Conservation (phyloP, 2,888 invertebrate species). For the Clepsis dumicolana region DNA sequence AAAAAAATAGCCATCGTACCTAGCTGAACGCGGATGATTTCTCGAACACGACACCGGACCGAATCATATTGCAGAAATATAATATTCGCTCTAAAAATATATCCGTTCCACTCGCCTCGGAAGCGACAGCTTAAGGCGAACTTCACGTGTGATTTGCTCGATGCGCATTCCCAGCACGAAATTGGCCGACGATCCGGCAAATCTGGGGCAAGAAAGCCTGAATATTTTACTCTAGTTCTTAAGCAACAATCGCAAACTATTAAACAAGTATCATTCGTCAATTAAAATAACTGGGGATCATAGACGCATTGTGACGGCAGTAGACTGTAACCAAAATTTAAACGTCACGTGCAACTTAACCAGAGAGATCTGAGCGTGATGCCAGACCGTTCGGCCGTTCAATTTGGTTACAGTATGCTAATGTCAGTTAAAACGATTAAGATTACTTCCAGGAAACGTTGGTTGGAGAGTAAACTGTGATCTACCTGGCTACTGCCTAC, state of each 20-base stretch:
- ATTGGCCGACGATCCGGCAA: slow-evolving; percentile 81
- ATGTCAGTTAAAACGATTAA: slow-evolving; percentile 49
- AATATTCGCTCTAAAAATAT: slow-evolving; percentile 73
- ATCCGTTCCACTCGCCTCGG: slow-evolving; percentile 61
- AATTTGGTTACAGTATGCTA: slow-evolving; percentile 59
- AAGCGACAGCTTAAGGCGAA: slow-evolving; percentile 67
- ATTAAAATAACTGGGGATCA: slow-evolving; percentile 28
- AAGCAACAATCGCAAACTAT: slow-evolving; percentile 36
- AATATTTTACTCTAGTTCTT: slow-evolving; percentile 63
- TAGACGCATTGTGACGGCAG: not conserved
- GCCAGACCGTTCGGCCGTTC: slow-evolving; percentile 57
- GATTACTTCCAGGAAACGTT: slow-evolving; percentile 49
- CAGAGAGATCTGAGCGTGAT: slow-evolving; percentile 55
- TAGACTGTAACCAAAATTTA: slow-evolving; percentile 43
- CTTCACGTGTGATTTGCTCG: slow-evolving; percentile 73
- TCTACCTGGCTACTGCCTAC: slow-evolving; percentile 48
- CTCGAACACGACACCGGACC: slow-evolving; percentile 33
- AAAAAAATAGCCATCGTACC: slow-evolving; percentile 13
- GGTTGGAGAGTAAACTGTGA: slow-evolving; percentile 39
- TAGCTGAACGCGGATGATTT: slow-evolving; percentile 24
- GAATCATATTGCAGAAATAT: slow-evolving; percentile 61
- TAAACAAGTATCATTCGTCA: slow-evolving; percentile 22
- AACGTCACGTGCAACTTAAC: slow-evolving; percentile 49
- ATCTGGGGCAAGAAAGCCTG: slow-evolving; percentile 76
- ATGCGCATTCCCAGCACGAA: slow-evolving; percentile 66